Conservation (phyloP, 2,113 vertebrate species). For the Chitala chitala region DNA sequence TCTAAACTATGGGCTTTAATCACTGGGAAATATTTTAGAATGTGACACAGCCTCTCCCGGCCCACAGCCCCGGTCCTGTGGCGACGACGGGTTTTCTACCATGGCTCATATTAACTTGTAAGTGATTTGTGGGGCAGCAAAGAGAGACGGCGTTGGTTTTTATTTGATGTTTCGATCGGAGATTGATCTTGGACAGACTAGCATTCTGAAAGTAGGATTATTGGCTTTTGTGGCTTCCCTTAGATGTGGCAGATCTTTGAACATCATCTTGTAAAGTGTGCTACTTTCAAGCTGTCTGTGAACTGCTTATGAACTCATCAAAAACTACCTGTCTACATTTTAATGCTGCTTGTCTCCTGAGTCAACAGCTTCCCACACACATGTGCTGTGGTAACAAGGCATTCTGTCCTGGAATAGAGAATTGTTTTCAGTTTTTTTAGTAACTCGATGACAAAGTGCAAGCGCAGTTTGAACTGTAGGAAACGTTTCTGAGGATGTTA, state of each 20-base stretch:
- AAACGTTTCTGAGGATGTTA: neutral
- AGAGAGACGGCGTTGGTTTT: slow-evolving; percentile 75
- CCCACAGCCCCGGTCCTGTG: slow-evolving; percentile 58
- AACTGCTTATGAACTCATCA: slow-evolving; percentile 93
- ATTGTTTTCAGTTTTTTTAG: no score
- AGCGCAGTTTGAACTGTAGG: neutral
- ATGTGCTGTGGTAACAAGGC: slow-evolving; percentile 53
- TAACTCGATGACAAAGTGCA: neutral
- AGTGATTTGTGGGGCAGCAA: slow-evolving; percentile 73
- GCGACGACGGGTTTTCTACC: slow-evolving; percentile 72
- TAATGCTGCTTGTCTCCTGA: slow-evolving; percentile 68
- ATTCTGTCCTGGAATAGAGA: slow-evolving; percentile 58
- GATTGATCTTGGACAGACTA: slow-evolving; percentile 96
- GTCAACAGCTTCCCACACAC: slow-evolving; percentile 63
- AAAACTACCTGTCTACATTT: slow-evolving; percentile 79
- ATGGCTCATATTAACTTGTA: slow-evolving; percentile 83
- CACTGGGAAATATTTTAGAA: slow-evolving; percentile 72
- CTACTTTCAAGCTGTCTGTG: slow-evolving; percentile 79
- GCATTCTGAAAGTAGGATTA: slow-evolving; percentile 98
- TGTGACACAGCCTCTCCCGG: slow-evolving; percentile 71
- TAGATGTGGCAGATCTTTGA: slow-evolving; percentile 99
- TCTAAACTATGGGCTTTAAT: slow-evolving; percentile 76
- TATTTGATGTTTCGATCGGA: slow-evolving; percentile 98
- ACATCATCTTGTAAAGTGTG: slow-evolving; percentile 94
- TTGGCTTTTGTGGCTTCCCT: slow-evolving; percentile 96